Base-by-base conservation (phyloP, 1,140 invertebrate genomes). In the Drosophila paulistorum region DNA sequence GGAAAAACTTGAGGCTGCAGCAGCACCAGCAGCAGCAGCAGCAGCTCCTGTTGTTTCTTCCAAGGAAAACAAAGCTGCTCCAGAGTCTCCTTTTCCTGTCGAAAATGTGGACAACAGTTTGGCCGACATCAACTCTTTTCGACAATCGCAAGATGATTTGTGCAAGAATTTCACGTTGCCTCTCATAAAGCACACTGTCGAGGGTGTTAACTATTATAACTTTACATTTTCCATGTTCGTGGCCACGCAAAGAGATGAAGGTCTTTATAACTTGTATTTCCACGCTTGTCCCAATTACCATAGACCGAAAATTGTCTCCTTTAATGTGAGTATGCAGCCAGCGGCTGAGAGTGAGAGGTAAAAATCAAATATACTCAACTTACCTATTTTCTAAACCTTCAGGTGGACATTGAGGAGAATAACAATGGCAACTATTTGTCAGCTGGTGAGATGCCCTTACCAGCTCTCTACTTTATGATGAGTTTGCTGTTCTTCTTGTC, bases 401-500 rank as follows among this genome's bases (percentile, higher is more conserved):
- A 98, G 96, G 95, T 98, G 77, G 94, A 96, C 91, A 97, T 98
- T 79, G 94, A 94, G 72, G 97, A 98, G 91, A 96, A 95, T 70
- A 98, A 98, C 90, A 93, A 94, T 60, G 94, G 95, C 26, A 99
- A 98, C 91, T 99, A 96, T 89, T 93, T 99, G 14, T 99, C 98
- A n/a, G 98, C 98, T 7, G 98, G 98, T 1, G 97, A 99, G 93
- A 98, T 99, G 95, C 98, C 98, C 0, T 93, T 99, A 51, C 98
- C 98, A 0, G 95, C 95, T 10, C 91, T 99, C 0, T 99, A 98
- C 91, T 97, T 98, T 72, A 95, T 96, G 93, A 97, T 99, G 95
- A 96, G 97, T 3, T 91, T 98, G 7, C 91, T 99, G 17, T 99
- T 98, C 93, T 96, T 98, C 67, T 87, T 98, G 4, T 96, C 97